A percentile compares a stretch with the other conserved stretches of the same genome.
phyloP scores from a whole-genome alignment of 2,113 vertebrate genomes.

The Anoplopoma fimbria region DNA sequence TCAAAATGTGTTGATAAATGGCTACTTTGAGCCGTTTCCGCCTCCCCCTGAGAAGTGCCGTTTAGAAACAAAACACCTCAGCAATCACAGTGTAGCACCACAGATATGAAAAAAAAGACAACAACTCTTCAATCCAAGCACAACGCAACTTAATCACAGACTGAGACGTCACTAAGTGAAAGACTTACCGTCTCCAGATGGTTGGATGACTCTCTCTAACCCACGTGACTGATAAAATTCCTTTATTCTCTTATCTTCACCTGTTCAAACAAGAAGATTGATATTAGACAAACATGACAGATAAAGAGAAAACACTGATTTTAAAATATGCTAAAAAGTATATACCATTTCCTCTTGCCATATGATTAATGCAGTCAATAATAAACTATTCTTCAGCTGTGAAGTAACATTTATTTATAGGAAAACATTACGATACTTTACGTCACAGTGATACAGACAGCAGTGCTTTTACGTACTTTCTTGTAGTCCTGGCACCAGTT shows the following conservation, averaged over 20 bases:
- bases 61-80: neutral
- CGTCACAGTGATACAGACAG: neutral
- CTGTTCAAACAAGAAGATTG: conserved; percentile 72
- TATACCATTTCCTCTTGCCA: too few relatives aligned
- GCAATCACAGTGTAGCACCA: neutral
- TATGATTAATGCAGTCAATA: too few relatives aligned
- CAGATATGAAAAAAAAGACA: neutral
- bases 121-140: neutral
- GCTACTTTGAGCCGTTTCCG: neutral
- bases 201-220: conserved; percentile 92
- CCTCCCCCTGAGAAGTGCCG: too few relatives aligned
- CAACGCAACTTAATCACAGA: neutral
- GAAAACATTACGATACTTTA: neutral
- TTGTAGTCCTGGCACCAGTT: conserved; percentile 96
- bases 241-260: conserved; percentile 95
- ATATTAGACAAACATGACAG: neutral
- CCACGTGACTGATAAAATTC: conserved; percentile 98
- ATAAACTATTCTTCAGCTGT: neutral
- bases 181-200: conserved; percentile 88
- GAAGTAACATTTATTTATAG: neutral
- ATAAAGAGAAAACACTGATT: neutral
- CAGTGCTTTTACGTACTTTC: conserved; percentile 87
- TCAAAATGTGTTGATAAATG: neutral
- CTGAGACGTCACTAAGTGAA: neutral
- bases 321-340: too few relatives aligned